phyloP scores from a whole-genome alignment of 2,113 vertebrate species.

The Dipodomys merriami region DNA sequence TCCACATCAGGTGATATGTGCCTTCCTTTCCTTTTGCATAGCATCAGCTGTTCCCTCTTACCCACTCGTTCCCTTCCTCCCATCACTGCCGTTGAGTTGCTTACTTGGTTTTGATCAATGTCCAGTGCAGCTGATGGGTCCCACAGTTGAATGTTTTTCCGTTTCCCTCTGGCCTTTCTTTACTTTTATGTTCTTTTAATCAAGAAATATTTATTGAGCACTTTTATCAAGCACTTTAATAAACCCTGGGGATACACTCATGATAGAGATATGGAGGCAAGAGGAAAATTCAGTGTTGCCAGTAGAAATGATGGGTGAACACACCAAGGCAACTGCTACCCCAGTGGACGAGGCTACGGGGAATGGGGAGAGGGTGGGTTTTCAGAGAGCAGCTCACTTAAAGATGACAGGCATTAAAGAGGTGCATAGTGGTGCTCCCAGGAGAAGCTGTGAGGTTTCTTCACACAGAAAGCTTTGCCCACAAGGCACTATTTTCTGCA shows the following conservation, averaged over 20 bases:
- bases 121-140: too few species aligned
- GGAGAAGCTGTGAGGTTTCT: background rate
- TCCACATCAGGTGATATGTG: too few species aligned
- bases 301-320: slow-evolving; percentile 3
- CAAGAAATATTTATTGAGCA: slow-evolving; percentile 15
- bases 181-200: slow-evolving; percentile 35
- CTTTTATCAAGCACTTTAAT: background rate
- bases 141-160: too few species aligned
- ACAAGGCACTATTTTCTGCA: too few species aligned
- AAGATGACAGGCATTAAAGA: background rate
- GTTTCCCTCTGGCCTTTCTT: background rate
- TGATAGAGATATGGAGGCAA: background rate
- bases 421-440: background rate
- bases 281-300: background rate
- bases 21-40: too few species aligned
- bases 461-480: too few species aligned
- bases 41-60: too few species aligned
- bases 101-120: too few species aligned
- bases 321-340: background rate
- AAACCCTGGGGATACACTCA: slow-evolving; percentile 4
- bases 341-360: background rate
- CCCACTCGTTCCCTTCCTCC: too few species aligned
- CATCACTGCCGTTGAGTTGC: too few species aligned
- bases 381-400: slow-evolving; percentile 3
- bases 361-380: background rate